Evolutionary conservation across 2,888 invertebrate species (phyloP).

Genomic region (Atherix ibis): DNA sequence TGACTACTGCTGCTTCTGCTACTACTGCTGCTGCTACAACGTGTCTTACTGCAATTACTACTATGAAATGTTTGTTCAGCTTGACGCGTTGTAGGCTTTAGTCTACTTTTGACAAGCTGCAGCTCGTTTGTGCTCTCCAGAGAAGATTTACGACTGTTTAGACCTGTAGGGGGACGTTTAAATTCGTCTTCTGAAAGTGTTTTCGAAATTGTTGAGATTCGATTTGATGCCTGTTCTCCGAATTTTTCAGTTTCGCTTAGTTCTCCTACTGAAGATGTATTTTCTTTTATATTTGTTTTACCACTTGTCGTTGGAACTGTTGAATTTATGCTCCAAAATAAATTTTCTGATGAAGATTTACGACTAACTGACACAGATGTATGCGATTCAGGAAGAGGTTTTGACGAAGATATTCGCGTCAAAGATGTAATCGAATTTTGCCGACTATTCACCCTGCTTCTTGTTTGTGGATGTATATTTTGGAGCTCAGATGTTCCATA

Average conservation of each 20-base stretch:
- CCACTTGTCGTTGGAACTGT: background rate
- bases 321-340: background rate
- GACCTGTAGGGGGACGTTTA: constrained; percentile 1
- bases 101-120: too few relatives aligned
- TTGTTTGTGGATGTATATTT: background rate
- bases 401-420: background rate
- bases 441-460: background rate
- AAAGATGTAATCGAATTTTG: background rate
- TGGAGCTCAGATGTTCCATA: background rate
- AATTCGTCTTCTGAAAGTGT: background rate
- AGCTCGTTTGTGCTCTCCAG: constrained; percentile 7
- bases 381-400: background rate
- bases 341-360: constrained; percentile 8
- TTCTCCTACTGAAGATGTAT: background rate
- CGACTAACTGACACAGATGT: constrained; percentile 4
- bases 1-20: too few relatives aligned
- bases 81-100: too few relatives aligned
- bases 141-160: constrained; percentile 9
- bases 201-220: constrained; percentile 1
- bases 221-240: too few relatives aligned
- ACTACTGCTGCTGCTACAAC: too few relatives aligned
- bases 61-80: too few relatives aligned
- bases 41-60: too few relatives aligned
- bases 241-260: too few relatives aligned
- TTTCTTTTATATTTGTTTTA: background rate